Conservation (phyloP, 2,888 invertebrate genomes). For the Drosophila parthenogenetica region DNA sequence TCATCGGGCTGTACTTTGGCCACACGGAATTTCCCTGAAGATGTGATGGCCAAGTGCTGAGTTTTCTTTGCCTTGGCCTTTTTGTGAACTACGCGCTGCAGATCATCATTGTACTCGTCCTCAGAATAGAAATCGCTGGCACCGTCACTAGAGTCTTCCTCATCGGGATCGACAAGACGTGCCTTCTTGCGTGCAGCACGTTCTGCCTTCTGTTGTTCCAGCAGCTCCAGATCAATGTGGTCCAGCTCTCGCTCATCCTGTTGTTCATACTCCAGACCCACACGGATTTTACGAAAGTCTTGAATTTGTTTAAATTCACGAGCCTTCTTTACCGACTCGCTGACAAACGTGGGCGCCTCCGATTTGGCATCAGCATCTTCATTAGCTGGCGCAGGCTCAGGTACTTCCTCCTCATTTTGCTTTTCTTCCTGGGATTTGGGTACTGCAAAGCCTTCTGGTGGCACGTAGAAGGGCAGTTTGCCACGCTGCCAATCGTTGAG, state of each 20-base stretch:
- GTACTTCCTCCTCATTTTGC: conserved; percentile 62
- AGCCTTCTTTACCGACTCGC: conserved; percentile 85
- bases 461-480: conserved; percentile 96
- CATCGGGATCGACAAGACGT: conserved; percentile 77
- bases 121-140: conserved; percentile 90
- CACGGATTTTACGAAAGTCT: conserved; percentile 93
- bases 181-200: conserved; percentile 80
- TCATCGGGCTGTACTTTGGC: conserved; percentile 86
- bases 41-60: conserved; percentile 85
- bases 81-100: conserved; percentile 82
- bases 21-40: conserved; percentile 87
- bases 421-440: conserved; percentile 86
- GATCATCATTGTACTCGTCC: conserved; percentile 87
- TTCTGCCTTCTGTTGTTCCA: conserved; percentile 86
- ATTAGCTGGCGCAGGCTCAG: conserved; percentile 30
- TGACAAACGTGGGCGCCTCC: conserved; percentile 81
- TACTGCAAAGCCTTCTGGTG: conserved; percentile 92
- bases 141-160: conserved; percentile 87
- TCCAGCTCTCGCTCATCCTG: conserved; percentile 86
- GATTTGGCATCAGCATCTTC: conserved; percentile 80
- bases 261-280: conserved; percentile 89
- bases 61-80: conserved; percentile 85
- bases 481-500: conserved; percentile 99
- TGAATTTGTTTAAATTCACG: conserved; percentile 87
- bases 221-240: conserved; percentile 87